These are phyloP conservation scores for Forbesichthys papilliferus DNA, from an alignment of 2,113 vertebrate genomes.

Conservation along the genomic window DNA sequence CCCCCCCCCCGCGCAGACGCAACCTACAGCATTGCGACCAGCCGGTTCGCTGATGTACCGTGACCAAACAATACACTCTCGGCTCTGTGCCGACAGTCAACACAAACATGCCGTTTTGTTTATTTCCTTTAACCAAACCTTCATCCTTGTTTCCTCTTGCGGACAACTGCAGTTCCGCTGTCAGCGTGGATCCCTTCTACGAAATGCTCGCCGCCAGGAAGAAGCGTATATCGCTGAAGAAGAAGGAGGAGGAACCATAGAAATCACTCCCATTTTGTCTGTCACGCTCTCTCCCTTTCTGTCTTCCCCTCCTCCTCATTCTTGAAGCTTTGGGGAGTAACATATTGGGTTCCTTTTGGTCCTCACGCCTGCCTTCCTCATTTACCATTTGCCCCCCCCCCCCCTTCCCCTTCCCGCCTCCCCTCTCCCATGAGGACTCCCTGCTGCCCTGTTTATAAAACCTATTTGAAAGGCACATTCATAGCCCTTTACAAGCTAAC, in stretches of 20 bases:
- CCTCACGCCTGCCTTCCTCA: slow-evolving; percentile 21
- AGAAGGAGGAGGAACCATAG: slow-evolving; percentile 86
- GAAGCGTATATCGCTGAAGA: slow-evolving; percentile 93
- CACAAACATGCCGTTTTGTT: not conserved
- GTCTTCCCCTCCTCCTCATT: not conserved
- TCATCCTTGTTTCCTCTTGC: slow-evolving; percentile 23
- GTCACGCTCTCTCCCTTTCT: slow-evolving; percentile 26
- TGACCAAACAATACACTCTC: too few relatives aligned
- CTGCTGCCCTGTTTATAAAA: slow-evolving; percentile 39
- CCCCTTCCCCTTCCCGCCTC: slow-evolving; percentile 15
- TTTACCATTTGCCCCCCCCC: slow-evolving; percentile 7
- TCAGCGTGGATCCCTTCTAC: slow-evolving; percentile 93
- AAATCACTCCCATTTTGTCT: slow-evolving; percentile 4
- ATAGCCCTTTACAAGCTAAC: slow-evolving; percentile 24
- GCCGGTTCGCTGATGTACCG: not conserved
- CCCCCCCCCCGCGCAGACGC: too few relatives aligned
- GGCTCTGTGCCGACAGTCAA: too few relatives aligned
- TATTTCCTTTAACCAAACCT: slow-evolving; percentile 4
- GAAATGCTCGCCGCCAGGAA: slow-evolving; percentile 94
- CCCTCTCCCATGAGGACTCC: slow-evolving; percentile 20
- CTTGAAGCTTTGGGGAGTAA: slow-evolving; percentile 20
- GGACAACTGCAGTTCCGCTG: slow-evolving; percentile 80
- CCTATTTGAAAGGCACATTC: slow-evolving; percentile 28
- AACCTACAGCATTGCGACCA: not conserved
- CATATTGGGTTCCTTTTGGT: slow-evolving; percentile 8